A percentile compares a stretch with the other conserved stretches of the same genome.
These are phyloP conservation scores for Abrostola triplasia DNA, from an alignment of 2,888 invertebrate species.

Conservation along the genomic window DNA sequence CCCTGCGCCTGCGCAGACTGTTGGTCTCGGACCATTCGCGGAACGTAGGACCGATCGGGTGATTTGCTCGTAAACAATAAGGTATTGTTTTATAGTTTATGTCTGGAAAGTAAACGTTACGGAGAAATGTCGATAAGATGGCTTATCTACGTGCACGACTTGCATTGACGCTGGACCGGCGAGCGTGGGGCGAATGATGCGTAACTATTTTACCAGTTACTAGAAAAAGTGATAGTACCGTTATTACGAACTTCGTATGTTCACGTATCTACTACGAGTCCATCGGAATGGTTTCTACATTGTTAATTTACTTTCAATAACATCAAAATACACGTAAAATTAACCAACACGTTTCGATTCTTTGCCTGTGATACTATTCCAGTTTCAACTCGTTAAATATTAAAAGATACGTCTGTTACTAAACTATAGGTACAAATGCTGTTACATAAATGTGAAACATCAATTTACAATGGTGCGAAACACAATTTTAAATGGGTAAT, in stretches of 20 bases:
- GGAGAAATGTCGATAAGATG: conserved; percentile 73
- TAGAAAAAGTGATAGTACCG: conserved; percentile 49
- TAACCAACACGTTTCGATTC: no score
- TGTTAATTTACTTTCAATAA: conserved; percentile 35
- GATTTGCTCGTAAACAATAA: conserved; percentile 70
- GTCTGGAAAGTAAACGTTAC: conserved; percentile 70
- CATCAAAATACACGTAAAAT: conserved; percentile 2
- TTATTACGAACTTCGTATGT: conserved; percentile 40
- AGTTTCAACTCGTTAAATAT: conserved; percentile 1
- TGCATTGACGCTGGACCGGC: conserved; percentile 47
- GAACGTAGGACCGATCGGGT: conserved; percentile 58
- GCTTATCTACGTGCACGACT: conserved; percentile 67
- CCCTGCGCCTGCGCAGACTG: conserved; percentile 36
- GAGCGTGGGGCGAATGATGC: conserved; percentile 47
- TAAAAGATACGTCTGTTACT: neutral
- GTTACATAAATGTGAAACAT: neutral
- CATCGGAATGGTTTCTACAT: conserved; percentile 24
- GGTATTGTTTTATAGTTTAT: conserved; percentile 70
- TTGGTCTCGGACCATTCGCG: conserved; percentile 37
- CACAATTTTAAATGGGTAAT: neutral
- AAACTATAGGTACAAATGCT: neutral
- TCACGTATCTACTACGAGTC: conserved; percentile 17
- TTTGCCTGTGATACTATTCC: neutral
- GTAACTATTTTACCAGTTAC: conserved; percentile 51
- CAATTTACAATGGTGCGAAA: neutral